A percentile compares a stretch with the other conserved stretches of the same genome.
phyloP scores from a whole-genome alignment of 2,888 invertebrate genomes.

The Ectemnius lituratus region DNA sequence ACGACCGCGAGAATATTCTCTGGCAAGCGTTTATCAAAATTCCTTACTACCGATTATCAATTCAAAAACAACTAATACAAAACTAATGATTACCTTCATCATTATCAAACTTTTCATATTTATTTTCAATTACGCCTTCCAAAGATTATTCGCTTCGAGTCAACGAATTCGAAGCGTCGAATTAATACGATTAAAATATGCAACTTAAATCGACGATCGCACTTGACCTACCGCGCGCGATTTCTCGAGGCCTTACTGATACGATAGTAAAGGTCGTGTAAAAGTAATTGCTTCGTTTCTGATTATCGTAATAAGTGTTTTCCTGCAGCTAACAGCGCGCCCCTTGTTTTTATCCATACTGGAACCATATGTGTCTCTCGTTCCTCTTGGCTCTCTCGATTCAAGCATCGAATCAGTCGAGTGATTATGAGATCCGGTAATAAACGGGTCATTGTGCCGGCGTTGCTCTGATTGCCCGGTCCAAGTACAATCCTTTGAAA shows the following conservation, averaged over 20 bases:
- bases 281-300: conserved; percentile 24
- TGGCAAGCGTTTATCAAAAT: too few relatives aligned
- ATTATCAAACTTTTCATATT: too few relatives aligned
- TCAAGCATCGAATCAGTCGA: conserved; percentile 10
- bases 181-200: too few relatives aligned
- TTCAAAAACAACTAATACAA: not conserved
- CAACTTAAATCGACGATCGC: not conserved
- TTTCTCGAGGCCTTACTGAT: not conserved
- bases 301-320: conserved; percentile 47
- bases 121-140: too few relatives aligned
- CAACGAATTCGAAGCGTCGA: too few relatives aligned
- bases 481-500: not conserved
- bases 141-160: too few relatives aligned
- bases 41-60: too few relatives aligned
- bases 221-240: conserved; percentile 7
- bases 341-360: conserved; percentile 38
- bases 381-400: too few relatives aligned
- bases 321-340: conserved; percentile 37
- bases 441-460: conserved; percentile 45
- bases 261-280: conserved; percentile 5
- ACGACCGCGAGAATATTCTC: not conserved
- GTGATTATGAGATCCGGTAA: conserved; percentile 30
- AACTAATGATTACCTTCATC: not conserved
- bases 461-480: conserved; percentile 28
- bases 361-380: not conserved